Evolutionary conservation across 2,888 invertebrate genomes (phyloP).

Genomic region (Torymus aiolomorphi): DNA sequence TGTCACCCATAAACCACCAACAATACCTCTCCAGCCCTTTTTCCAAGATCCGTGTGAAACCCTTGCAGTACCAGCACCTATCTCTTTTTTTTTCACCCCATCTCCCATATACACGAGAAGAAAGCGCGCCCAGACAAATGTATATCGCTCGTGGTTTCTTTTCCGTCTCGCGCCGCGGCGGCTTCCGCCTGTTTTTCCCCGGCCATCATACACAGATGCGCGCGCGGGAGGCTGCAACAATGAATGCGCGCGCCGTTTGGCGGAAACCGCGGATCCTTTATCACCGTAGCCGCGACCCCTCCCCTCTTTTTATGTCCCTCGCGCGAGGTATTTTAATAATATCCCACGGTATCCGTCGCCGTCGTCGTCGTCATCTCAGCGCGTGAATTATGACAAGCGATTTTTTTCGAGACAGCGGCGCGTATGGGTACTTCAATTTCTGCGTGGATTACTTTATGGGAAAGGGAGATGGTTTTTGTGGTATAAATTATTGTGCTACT

Average conservation of each 20-base stretch:
- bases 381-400: too few relatives aligned
- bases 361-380: background rate
- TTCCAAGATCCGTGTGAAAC: too few relatives aligned
- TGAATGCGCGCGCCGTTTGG: slow-evolving; percentile 49
- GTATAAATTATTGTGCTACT: too few relatives aligned
- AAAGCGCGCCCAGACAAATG: slow-evolving; percentile 43
- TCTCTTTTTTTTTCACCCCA: too few relatives aligned
- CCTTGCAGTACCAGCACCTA: too few relatives aligned
- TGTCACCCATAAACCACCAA: too few relatives aligned
- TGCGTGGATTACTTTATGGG: too few relatives aligned
- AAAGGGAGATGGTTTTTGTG: too few relatives aligned
- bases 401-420: too few relatives aligned
- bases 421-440: too few relatives aligned
- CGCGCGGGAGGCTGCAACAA: slow-evolving; percentile 33
- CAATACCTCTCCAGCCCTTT: too few relatives aligned
- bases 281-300: slow-evolving; percentile 7
- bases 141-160: slow-evolving; percentile 49
- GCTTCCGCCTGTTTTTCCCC: slow-evolving; percentile 49
- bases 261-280: slow-evolving; percentile 43
- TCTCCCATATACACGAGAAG: too few relatives aligned
- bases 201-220: background rate
- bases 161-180: slow-evolving; percentile 13
- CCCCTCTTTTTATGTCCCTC: background rate
- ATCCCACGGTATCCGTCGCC: background rate
- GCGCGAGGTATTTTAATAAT: slow-evolving; percentile 24